Evolutionary conservation across 1,140 invertebrate genomes (phyloP).

Genomic region (Temnothorax curvispinosus): DNA sequence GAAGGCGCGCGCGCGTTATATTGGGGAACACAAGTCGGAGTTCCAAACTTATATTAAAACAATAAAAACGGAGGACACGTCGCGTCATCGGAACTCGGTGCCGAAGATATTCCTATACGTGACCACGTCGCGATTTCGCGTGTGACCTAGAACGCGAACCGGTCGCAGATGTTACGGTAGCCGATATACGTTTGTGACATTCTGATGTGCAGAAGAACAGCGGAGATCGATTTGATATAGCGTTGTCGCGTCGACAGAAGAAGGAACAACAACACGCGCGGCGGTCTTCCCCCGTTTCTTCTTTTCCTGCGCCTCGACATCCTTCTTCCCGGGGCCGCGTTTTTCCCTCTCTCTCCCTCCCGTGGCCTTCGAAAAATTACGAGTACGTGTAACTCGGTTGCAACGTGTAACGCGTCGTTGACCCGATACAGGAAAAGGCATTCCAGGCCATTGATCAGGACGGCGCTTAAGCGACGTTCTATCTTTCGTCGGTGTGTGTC

Average conservation of each 20-base stretch:
- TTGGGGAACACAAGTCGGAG: constrained; percentile 9
- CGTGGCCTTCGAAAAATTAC: constrained; percentile 70
- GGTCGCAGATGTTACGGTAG: constrained; percentile 52
- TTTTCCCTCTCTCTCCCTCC: background rate
- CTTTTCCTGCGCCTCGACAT: background rate
- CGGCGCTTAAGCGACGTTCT: constrained; percentile 78
- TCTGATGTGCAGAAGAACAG: constrained; percentile 8
- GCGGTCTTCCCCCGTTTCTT: constrained; percentile 1
- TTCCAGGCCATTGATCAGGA: constrained; percentile 78
- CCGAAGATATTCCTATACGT: constrained; percentile 52
- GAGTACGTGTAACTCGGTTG: constrained; percentile 69
- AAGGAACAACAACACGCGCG: background rate
- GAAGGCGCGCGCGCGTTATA: background rate
- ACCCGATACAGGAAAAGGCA: constrained; percentile 75
- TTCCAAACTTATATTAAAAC: constrained; percentile 54
- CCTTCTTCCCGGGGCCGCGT: background rate
- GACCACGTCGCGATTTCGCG: constrained; percentile 46
- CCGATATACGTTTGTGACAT: constrained; percentile 42
- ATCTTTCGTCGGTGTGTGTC: constrained; percentile 71
- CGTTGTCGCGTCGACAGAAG: background rate
- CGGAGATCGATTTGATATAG: constrained; percentile 34
- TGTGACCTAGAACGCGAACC: constrained; percentile 41
- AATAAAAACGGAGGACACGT: constrained; percentile 44
- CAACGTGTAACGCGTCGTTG: constrained; percentile 72
- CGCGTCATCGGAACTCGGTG: constrained; percentile 34